Conservation (phyloP, 1,140 invertebrate genomes). For the Leptopilina boulardi region DNA sequence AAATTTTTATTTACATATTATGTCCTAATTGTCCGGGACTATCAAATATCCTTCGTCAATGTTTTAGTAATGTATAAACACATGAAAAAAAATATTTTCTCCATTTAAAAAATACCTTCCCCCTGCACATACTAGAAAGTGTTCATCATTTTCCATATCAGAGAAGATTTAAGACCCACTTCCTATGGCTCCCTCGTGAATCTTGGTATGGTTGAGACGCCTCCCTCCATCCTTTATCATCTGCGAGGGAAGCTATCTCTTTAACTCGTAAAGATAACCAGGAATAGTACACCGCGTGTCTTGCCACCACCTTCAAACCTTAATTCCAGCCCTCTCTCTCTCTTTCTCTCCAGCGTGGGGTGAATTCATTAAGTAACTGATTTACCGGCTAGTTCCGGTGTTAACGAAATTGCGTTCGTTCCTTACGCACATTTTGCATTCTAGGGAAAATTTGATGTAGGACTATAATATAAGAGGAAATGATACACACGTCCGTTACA, state of each 20-base stretch:
- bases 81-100: no score
- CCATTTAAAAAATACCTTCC: no score
- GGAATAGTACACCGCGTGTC: constrained; percentile 62
- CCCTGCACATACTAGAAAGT: no score
- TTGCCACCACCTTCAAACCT: constrained; percentile 49
- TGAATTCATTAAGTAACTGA: constrained; percentile 73
- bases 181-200: constrained; percentile 58
- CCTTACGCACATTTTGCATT: not conserved
- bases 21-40: no score
- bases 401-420: constrained; percentile 71
- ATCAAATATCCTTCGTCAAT: no score
- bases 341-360: no score
- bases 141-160: constrained; percentile 36
- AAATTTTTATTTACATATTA: no score
- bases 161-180: constrained; percentile 71
- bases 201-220: constrained; percentile 35
- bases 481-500: no score
- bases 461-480: no score
- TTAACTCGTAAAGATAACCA: constrained; percentile 72
- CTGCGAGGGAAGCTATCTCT: constrained; percentile 66
- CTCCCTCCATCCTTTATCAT: constrained; percentile 33
- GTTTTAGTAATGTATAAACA: no score
- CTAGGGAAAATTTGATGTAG: not conserved
- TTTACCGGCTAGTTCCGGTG: constrained; percentile 72
- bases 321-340: constrained; percentile 32